These are phyloP conservation scores for Trachelus tabidus DNA, from an alignment of 2,888 invertebrate genomes.

Conservation along the genomic window DNA sequence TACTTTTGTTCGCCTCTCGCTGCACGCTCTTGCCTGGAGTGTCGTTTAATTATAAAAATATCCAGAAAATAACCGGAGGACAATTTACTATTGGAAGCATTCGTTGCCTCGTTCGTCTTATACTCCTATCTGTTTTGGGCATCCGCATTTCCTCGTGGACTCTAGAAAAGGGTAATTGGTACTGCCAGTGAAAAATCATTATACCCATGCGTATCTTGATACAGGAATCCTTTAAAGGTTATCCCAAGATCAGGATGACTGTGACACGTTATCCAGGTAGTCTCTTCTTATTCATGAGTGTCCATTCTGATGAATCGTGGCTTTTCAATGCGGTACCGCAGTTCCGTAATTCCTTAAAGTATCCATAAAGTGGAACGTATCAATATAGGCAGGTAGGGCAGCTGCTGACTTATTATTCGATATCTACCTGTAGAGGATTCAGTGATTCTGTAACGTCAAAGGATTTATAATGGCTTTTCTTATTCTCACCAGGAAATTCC, in stretches of 20 bases:
- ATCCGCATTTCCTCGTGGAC: background rate
- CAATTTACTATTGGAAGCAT: background rate
- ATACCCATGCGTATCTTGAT: background rate
- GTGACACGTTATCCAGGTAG: background rate
- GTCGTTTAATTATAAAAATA: no score
- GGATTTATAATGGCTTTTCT: background rate
- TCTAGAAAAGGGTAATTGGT: background rate
- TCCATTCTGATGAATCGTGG: background rate
- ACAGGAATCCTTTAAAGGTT: background rate
- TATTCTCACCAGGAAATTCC: background rate
- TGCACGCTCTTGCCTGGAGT: background rate
- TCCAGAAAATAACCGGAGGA: background rate
- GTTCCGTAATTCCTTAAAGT: background rate
- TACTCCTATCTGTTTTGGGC: background rate
- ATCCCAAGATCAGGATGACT: background rate
- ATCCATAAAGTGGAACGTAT: background rate
- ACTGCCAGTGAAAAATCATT: background rate
- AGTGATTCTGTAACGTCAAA: background rate
- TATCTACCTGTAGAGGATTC: background rate
- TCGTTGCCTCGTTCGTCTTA: background rate
- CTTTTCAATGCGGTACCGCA: background rate
- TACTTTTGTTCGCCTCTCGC: background rate
- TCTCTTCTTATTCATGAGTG: background rate
- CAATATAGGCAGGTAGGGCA: background rate
- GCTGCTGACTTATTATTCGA: background rate